Evolutionary conservation across 2,888 invertebrate species (phyloP).

Genomic region (Anorthoa munda): DNA sequence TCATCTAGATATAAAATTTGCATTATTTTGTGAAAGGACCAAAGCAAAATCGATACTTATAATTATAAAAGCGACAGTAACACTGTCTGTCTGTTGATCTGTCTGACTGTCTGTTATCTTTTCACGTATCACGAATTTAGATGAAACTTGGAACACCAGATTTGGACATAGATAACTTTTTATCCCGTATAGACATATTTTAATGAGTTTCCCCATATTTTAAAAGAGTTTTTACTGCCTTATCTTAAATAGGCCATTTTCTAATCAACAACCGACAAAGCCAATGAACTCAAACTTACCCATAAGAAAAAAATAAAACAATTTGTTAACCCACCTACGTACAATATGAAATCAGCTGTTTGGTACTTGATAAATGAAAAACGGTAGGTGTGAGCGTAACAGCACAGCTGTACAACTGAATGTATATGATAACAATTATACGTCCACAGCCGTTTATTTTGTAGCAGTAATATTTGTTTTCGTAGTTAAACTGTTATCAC

Average conservation of each 20-base stretch:
- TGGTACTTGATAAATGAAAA: constrained; percentile 10
- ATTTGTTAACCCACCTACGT: not conserved
- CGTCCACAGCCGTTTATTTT: not conserved
- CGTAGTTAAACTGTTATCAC: not conserved
- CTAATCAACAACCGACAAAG: not conserved
- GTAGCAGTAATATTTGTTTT: not conserved
- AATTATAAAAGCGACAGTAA: no score
- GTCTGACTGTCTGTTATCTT: no score
- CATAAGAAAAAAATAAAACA: not conserved
- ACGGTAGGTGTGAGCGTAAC: not conserved
- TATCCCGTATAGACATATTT: no score
- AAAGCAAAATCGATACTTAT: not conserved
- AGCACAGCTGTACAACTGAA: not conserved
- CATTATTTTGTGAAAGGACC: not conserved
- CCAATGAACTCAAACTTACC: not conserved
- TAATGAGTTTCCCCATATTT: not conserved
- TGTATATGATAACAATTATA: not conserved
- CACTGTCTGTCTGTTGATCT: no score
- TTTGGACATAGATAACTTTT: no score
- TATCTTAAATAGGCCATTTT: not conserved
- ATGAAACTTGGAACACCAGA: no score
- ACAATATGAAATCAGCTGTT: constrained; percentile 1
- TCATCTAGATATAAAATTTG: not conserved
- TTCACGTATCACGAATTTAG: no score
- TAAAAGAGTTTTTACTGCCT: not conserved